These are phyloP conservation scores for Venustaconcha ellipsiformis DNA, from an alignment of 1,140 invertebrate species.

Conservation along the genomic window DNA sequence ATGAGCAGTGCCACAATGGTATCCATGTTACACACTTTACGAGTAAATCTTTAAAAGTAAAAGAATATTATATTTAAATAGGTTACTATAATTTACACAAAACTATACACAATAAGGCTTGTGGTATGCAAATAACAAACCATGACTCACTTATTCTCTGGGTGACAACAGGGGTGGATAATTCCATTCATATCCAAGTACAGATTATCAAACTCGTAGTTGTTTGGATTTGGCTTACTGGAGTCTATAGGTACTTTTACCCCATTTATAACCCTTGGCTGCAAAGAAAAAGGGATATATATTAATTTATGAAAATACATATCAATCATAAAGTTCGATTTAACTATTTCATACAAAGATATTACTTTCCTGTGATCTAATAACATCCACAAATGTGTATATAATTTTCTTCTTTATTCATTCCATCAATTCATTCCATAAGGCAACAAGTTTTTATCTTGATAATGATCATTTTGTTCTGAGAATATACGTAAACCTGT, in stretches of 20 bases:
- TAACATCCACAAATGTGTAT: background rate
- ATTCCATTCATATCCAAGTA: conserved; percentile 99
- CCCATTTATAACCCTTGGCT: conserved; percentile 72
- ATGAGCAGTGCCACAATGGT: no score
- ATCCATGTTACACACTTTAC: no score
- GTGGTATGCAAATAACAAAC: background rate
- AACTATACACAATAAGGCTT: no score
- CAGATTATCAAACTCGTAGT: conserved; percentile 91
- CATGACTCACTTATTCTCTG: conserved; percentile 88
- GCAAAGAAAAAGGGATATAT: conserved; percentile 24
- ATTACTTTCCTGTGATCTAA: no score
- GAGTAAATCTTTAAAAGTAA: no score
- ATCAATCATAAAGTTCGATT: no score
- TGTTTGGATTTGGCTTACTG: conserved; percentile 95
- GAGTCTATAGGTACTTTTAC: conserved; percentile 80
- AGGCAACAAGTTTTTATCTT: background rate
- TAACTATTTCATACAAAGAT: no score
- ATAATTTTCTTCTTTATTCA: background rate
- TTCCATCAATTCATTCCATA: background rate
- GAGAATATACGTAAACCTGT: background rate
- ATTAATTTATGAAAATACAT: no score
- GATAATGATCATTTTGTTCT: background rate
- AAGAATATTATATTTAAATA: no score
- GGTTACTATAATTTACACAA: no score
- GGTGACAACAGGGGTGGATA: conserved; percentile 99